phyloP scores from a whole-genome alignment of 2,113 vertebrate genomes.

The Cavia porcellus region DNA sequence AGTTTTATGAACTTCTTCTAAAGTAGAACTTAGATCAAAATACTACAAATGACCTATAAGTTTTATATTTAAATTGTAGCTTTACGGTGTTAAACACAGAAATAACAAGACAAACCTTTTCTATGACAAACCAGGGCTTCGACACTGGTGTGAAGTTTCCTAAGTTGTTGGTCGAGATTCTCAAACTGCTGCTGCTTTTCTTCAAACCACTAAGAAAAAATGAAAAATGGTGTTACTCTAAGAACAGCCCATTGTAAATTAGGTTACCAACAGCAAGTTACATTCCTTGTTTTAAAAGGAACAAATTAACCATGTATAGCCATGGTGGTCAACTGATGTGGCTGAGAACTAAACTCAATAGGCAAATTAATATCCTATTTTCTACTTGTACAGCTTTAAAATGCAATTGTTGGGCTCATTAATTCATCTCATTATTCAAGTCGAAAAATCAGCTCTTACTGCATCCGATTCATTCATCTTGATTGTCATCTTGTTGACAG shows the following conservation, averaged over 20 bases:
- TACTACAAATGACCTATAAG: background rate
- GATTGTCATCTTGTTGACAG: slow-evolving; percentile 99
- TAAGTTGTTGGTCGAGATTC: slow-evolving; percentile 97
- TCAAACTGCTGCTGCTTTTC: slow-evolving; percentile 99
- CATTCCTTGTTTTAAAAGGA: slow-evolving; percentile 86
- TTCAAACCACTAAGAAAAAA: slow-evolving; percentile 96
- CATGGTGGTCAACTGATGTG: slow-evolving; percentile 86
- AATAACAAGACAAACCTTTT: slow-evolving; percentile 91
- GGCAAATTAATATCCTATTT: slow-evolving; percentile 92
- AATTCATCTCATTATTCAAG: slow-evolving; percentile 96
- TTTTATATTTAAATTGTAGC: slow-evolving; percentile 11
- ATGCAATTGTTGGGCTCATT: slow-evolving; percentile 93
- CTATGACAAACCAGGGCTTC: slow-evolving; percentile 97
- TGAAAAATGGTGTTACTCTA: slow-evolving; percentile 86
- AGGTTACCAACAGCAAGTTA: slow-evolving; percentile 86
- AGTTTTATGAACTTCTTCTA: slow-evolving; percentile 37
- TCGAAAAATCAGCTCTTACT: slow-evolving; percentile 96
- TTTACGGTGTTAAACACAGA: slow-evolving; percentile 9
- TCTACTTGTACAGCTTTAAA: slow-evolving; percentile 88
- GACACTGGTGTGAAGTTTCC: slow-evolving; percentile 96
- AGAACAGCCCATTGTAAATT: slow-evolving; percentile 85
- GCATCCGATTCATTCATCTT: slow-evolving; percentile 99
- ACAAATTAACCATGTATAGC: slow-evolving; percentile 87
- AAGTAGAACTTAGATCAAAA: slow-evolving; percentile 36
- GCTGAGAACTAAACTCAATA: slow-evolving; percentile 88